Percentiles rank a stretch among this genome's conserved stretches.
Evolutionary conservation across 1,140 invertebrate species (phyloP).

Genomic region (Dolichoris vasculosae): DNA sequence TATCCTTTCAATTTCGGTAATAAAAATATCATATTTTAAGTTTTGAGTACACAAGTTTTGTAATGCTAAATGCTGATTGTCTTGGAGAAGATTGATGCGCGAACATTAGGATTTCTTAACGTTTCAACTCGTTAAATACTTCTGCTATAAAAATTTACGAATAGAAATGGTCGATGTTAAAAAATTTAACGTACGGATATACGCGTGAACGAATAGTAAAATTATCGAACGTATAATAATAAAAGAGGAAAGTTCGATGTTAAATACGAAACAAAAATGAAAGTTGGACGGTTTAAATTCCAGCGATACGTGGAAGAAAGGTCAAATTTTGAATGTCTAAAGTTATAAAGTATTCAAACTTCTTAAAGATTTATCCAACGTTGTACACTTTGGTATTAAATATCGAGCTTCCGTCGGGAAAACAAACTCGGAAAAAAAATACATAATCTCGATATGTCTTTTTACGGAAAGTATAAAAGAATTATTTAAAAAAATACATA

Average conservation of each 20-base stretch:
- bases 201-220: background rate
- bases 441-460: background rate
- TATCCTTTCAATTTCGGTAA: background rate
- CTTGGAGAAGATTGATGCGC: too few species aligned
- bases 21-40: background rate
- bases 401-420: background rate
- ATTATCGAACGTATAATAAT: background rate
- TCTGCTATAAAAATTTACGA: too few species aligned
- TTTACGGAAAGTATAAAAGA: background rate
- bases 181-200: background rate
- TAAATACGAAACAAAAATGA: background rate
- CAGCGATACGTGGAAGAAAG: background rate
- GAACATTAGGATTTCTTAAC: too few species aligned
- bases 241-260: background rate
- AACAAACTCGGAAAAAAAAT: background rate
- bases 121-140: too few species aligned
- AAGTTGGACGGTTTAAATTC: slow-evolving; percentile 5
- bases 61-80: too few species aligned
- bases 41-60: background rate
- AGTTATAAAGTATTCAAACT: background rate
- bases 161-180: background rate
- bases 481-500: background rate
- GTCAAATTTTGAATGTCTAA: slow-evolving; percentile 10
- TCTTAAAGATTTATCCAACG: background rate
- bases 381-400: background rate